A percentile compares a stretch with the other conserved stretches of the same genome.
phyloP scores from a whole-genome alignment of 37 sponge, comb jelly and placozoan species.

The Chondrosia reniformis region DNA sequence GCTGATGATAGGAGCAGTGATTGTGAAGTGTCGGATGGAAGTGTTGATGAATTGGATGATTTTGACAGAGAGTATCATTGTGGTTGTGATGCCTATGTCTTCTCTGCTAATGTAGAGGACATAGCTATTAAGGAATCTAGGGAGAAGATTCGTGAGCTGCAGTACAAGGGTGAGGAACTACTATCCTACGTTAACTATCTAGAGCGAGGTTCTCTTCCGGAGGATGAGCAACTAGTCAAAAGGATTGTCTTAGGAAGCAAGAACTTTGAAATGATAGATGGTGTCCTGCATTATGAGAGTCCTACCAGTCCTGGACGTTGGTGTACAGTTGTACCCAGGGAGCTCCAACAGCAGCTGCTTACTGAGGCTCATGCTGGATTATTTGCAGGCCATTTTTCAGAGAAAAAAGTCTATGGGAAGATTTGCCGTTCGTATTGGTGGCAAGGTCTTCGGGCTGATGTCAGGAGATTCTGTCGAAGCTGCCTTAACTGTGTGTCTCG shows the following conservation, averaged over 20 bases:
- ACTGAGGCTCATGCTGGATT: no score
- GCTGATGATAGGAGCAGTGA: no score
- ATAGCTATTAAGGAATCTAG: no score
- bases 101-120: no score
- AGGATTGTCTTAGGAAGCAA: conserved; percentile 15
- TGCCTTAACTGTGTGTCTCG: conserved; percentile 51
- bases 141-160: no score
- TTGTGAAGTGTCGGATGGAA: no score
- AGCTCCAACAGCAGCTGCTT: no score
- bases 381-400: conserved; percentile 40
- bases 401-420: conserved; percentile 20
- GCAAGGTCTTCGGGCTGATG: conserved; percentile 35
- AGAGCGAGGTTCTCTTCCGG: conserved; percentile 23
- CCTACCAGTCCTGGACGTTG: conserved; percentile 18
- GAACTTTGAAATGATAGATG: conserved; percentile 26
- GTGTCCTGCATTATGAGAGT: conserved; percentile 35
- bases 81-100: no score
- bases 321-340: no score
- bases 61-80: no score
- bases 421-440: conserved; percentile 44
- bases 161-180: conserved; percentile 29
- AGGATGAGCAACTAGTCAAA: not conserved
- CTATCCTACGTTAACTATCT: conserved; percentile 11
- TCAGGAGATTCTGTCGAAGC: not conserved
- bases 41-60: no score